Conservation (phyloP, 2,888 invertebrate species). For the Toxonevra muliebris region DNA sequence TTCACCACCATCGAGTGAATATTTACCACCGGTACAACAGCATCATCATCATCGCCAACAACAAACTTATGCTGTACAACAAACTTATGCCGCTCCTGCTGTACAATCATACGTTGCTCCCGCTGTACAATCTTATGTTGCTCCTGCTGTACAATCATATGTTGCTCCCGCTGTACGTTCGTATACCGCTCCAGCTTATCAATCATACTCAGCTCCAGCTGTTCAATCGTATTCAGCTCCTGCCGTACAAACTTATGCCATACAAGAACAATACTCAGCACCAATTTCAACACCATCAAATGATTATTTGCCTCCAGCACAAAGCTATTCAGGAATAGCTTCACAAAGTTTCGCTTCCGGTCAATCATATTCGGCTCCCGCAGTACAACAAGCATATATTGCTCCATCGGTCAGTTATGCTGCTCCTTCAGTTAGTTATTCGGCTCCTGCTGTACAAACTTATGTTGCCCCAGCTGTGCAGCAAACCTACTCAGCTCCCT, state of each 20-base stretch:
- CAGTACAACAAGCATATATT: conserved; percentile 39
- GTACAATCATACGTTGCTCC: conserved; percentile 12
- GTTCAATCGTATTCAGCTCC: conserved; percentile 36
- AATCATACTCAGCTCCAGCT: conserved; percentile 17
- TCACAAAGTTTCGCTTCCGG: conserved; percentile 26
- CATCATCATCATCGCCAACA: too few relatives aligned
- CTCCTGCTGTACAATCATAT: conserved; percentile 26
- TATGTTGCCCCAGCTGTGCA: conserved; percentile 19
- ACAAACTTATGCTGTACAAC: conserved; percentile 40
- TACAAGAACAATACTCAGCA: conserved; percentile 27
- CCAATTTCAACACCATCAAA: conserved; percentile 26
- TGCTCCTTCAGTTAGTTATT: conserved; percentile 23
- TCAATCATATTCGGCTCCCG: conserved; percentile 43
- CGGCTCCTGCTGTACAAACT: conserved; percentile 27
- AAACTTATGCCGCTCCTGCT: conserved; percentile 36
- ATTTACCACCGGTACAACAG: conserved; percentile 50
- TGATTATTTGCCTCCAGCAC: conserved; percentile 14
- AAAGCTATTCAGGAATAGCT: conserved; percentile 36
- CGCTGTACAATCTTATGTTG: conserved; percentile 14
- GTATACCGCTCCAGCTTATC: conserved; percentile 29
- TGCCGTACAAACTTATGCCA: conserved; percentile 28
- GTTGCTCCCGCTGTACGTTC: conserved; percentile 23
- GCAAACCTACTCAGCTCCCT: conserved; percentile 7
- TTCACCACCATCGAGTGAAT: conserved; percentile 47
- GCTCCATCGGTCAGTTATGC: conserved; percentile 41